Evolutionary conservation across 2,888 invertebrate species (phyloP), one percentile per base, ranked within the genome.

Genomic region (Sclerodermus sp.): DNA sequence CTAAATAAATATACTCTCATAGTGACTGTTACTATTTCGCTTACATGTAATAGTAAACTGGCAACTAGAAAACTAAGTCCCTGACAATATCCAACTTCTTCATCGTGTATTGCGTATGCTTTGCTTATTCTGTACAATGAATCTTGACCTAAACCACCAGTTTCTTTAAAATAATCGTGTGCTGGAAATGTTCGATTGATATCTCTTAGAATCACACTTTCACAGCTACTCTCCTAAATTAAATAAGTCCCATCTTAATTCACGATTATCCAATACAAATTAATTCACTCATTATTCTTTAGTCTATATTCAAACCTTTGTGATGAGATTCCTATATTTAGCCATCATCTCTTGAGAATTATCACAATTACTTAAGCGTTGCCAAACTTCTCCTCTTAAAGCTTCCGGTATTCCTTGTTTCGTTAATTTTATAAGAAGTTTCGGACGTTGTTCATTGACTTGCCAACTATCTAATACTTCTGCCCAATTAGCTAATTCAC

Each of bases 161-260:
- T 90, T 79, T 96, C 95, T 78, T 93, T 93, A 82, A 99, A 99
- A 81, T 90, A 95, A 73, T 97, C 96, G 79, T 99, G 97, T 30
- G 97, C 99, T 9, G 99, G 98, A 82, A 98, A 99, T 30, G 99
- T 99, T 64, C 99, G 86, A 61, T 96, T 95, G 59, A 99, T 96
- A 79, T 99, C 99, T 47, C 98, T 84, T 69, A 92, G 88, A 70
- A 99, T 99, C 51, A 96, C 93, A 66, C 91, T 89, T 76, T 99
- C 99, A 78, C 92, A 94, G 45, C 89, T 87, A 66, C 96, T 96
- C 62, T 97, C 96, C 93, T 96, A 69, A 18, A 49, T 36, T 3
- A 6, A 38, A 38, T 18, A 34, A 43, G 42, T 48, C 17, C 32
- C 8, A 30, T 34, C 23, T 39, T 34, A 37, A 23, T 50, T 37